Conservation (phyloP, 2,888 invertebrate genomes). For the Pollenia griseotomentosa region DNA sequence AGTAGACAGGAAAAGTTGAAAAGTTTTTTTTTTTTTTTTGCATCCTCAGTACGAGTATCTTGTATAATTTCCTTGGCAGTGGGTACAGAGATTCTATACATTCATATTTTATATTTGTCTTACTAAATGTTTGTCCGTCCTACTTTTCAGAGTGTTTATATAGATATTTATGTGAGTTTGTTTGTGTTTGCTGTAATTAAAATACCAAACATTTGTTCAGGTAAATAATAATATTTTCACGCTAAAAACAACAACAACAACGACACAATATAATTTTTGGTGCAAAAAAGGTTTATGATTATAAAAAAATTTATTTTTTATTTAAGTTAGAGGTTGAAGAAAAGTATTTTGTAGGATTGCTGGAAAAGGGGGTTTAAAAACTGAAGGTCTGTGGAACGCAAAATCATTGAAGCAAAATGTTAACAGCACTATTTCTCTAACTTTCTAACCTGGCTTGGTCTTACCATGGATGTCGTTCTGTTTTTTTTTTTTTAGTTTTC, state of each 20-base stretch:
- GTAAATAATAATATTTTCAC: conserved; percentile 79
- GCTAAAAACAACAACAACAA: conserved; percentile 27
- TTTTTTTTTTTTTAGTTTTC: conserved; percentile 7
- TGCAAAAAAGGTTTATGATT: conserved; percentile 7
- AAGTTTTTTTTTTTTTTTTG: conserved; percentile 24
- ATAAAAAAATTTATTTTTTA: conserved; percentile 29
- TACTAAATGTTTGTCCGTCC: conserved; percentile 22
- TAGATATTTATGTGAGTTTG: conserved; percentile 16
- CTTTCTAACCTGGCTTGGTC: conserved; percentile 52
- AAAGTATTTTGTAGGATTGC: conserved; percentile 3
- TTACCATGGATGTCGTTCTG: conserved; percentile 22
- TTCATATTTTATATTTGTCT: conserved; percentile 49
- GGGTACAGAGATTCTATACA: conserved; percentile 36
- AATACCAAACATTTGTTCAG: conserved; percentile 82
- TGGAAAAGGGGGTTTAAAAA: not conserved
- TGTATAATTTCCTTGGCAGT: conserved; percentile 17
- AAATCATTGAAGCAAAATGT: conserved; percentile 71
- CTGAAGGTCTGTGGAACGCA: conserved; percentile 62
- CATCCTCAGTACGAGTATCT: not conserved
- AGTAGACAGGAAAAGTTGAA: conserved; percentile 37
- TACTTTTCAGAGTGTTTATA: not conserved
- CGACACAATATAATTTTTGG: conserved; percentile 25
- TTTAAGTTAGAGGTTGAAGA: conserved; percentile 31
- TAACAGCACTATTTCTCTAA: conserved; percentile 52
- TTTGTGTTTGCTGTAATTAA: conserved; percentile 77